Base-by-base conservation (phyloP, 2,888 invertebrate species). In the Resseliella maxima region DNA sequence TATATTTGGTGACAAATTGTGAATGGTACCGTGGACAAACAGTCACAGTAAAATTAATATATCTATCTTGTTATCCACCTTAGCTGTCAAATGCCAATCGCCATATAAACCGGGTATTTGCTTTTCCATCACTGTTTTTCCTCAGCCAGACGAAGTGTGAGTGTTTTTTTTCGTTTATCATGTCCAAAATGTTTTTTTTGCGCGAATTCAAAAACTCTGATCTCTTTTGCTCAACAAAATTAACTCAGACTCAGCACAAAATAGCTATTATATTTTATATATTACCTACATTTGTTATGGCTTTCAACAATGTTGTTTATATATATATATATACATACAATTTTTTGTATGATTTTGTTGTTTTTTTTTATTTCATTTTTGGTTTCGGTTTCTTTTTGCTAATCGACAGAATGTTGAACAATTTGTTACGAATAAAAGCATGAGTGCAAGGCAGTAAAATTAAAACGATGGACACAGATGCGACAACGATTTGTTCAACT, bases 1-100 rank as follows among this genome's bases (percentile, higher is more conserved):
- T 54, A 85, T 85, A 35, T 85, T 50, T 38, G 24, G 85, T 85
- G 85, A 85, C 85, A 85, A 85, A 85, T 85, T 85, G 54, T 36
- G 54, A 54, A 85, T 36, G n/a, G 35, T 54, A 85, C 18, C 85
- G 85, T 54, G 35, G 27, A 54, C 35, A 85, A 85, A n/a, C 36
- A n/a, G n/a, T n/a, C n/a, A 18, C 12, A 41, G 35, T 27, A 85
- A 85, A 41, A 85, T 45, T 38, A 85, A 35, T 81, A 36, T 81
- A 24, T 72, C 8, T 5, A 72, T 50, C 46, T 50, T 81, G 21
- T 21, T 81, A 36, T 81, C 18, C 36, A 24, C 24, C 59, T 59
- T 27, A 18, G 59, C 24, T 59, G 27, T 59, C 59, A 24, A 24
- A 12, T 12, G 24, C 81, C 10, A 81, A 21, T 36, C 36, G 21